Evolutionary conservation across 2,888 invertebrate species (phyloP).

Genomic region (Drosophila barbarae): DNA sequence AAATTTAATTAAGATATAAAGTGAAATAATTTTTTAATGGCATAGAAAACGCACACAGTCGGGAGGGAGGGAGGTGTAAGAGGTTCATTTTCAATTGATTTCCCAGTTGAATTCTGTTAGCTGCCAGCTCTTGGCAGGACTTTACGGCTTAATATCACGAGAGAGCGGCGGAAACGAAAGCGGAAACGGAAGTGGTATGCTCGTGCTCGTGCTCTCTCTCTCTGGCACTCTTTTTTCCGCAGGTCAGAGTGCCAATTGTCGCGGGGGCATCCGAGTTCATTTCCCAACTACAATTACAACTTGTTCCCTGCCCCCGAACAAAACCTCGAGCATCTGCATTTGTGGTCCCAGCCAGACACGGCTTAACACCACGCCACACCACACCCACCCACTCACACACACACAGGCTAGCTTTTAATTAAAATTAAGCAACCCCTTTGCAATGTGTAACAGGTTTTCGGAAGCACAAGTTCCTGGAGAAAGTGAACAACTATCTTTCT

Average conservation of each 20-base stretch:
- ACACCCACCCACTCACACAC: background rate
- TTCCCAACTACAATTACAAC: constrained; percentile 32
- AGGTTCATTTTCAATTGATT: constrained; percentile 63
- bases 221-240: constrained; percentile 2
- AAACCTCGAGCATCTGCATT: constrained; percentile 28
- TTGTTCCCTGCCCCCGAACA: constrained; percentile 11
- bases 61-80: background rate
- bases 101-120: constrained; percentile 56
- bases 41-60: constrained; percentile 38
- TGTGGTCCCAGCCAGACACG: constrained; percentile 29
- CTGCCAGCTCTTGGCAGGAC: constrained; percentile 14
- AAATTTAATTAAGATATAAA: constrained; percentile 72
- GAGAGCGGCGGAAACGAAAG: constrained; percentile 45
- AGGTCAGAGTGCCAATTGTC: constrained; percentile 24
- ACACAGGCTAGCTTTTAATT: constrained; percentile 48
- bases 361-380: constrained; percentile 5
- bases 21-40: constrained; percentile 72
- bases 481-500: background rate
- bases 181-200: constrained; percentile 62
- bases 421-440: constrained; percentile 43
- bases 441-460: constrained; percentile 2
- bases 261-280: constrained; percentile 16
- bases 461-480: background rate
- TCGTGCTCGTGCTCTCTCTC: constrained; percentile 1
- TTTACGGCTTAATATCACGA: constrained; percentile 57